Evolutionary conservation across 2,888 invertebrate genomes (phyloP), one percentile per base, ranked within the genome.

Genomic region (Polyploca ridens): DNA sequence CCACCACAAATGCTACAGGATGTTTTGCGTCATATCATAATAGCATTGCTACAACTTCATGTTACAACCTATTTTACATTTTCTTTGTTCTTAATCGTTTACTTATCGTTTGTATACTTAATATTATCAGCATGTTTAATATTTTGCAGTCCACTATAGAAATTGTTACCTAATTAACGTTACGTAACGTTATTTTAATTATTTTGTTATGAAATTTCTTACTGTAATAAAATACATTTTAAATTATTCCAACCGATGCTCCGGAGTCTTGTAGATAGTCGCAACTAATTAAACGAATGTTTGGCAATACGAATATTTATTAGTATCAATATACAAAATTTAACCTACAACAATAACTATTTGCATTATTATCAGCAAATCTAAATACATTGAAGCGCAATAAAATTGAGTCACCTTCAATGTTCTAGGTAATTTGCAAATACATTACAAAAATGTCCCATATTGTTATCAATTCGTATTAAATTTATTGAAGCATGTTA

Each of bases 321-420:
- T 5, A 13, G 11, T 41, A 38, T 6, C 27, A 19, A 60, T 38
- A 10, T 38, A 60, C 38, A 11, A 19, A 60, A 60, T 41, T 60
- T 60, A 4, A 60, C 38, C 11, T 41, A 13, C 19, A 61, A 61
- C 41, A 61, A 61, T 61, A 61, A 61, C 41, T 41, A 27, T 61
- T 61, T 61, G 61, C 61, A 61, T 61, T 41, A 61, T 44, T 61
- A 61, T 61, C 61, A 61, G 41, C 61, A 19, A 61, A 61, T 61
- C 61, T 61, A 61, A 61, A 61, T 61, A 61, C 11, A 61, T 61
- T 61, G 44, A 41, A 19, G 61, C 61, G 61, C 61, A 61, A 61
- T 61, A 61, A 61, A 61, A 61, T 61, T 44, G 61, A 61, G 41
- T 61, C 61, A 61, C 61, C 61, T 61, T 61, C 61, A 61, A 11